Evolutionary conservation across 2,113 vertebrate genomes (phyloP), one percentile per base, ranked within the genome.

Genomic region (Ramphastos sulfuratus): DNA sequence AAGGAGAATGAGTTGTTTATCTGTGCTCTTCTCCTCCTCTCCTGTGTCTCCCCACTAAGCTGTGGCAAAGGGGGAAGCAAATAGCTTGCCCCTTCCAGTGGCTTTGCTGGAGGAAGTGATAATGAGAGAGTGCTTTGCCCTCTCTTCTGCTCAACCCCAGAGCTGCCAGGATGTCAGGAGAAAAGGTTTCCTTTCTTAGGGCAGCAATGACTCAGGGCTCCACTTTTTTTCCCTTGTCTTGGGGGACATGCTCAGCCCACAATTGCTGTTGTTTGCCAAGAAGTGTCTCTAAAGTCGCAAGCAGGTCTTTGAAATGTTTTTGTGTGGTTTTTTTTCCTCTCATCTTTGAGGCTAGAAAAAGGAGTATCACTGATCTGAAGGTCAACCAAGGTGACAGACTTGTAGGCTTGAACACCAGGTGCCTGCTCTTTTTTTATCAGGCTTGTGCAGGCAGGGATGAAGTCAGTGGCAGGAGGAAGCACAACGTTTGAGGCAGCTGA

Each of bases 171-270:
- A 20, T 80, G 52, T 46, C 3, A 1, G 64, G 44, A 64, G 19
- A 30, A 52, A 33, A 70, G 50, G 3, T 54, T 75, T 1, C 1
- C 5, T 85, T 16, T 55, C 73, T 55, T 25, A 2, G 5, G 44
- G 61, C 28, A 72, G 31, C 50, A 65, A 1, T 37, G 39, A 37
- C 30, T 39, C 54, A 52, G 25, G 6, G 66, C 52, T 69, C 19
- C 18, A 10, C 33, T 69, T 35, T 19, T 18, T 28, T 25, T 13
- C 10, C 12, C 11, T 10, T 0, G 3, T 54, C 21, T 81, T 11
- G 4, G 27, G 5, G 61, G 50, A 55, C 6, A 3, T 0, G 0
- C 24, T 55, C 17, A 18, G 48, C 25, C 16, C 27, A 1, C 1
- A 8, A 23, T 7, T 55, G 31, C 50, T 23, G 67, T 16, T 12